Base-by-base conservation (phyloP, 1,140 invertebrate species). In the Dinoponera quadriceps region DNA sequence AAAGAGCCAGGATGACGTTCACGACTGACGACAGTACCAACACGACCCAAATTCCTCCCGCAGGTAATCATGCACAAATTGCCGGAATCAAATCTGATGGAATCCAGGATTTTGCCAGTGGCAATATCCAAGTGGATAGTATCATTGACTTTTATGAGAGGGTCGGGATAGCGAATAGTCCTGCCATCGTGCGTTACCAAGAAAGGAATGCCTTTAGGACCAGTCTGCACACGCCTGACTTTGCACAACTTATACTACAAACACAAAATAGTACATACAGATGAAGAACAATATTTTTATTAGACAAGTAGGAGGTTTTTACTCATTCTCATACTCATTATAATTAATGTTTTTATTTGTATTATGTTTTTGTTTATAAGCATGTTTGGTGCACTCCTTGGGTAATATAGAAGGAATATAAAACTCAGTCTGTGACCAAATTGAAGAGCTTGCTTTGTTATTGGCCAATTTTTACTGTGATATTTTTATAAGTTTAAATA, bases 131-230 rank as follows among this genome's bases (percentile, higher is more conserved):
- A 94, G 93, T 99, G 98, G 91, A 99, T 97, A 57, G 99, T 98
- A 94, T 99, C 99, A 92, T 99, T 98, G 33, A 98, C 98, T 94
- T 99, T 99, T 92, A 99, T 97, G 80, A 98, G 94, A 14, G 99
- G 99, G 95, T 99, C 99, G n/a, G 99, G 99, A 94, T 99, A 99
- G 86, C 99, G 97, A 92, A 99, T 98, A 62, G 99, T 99, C 90
- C 99, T 96, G 16, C 98, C 99, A 94, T 99, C 99, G 91, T 99
- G 98, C 65, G 99, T 99, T n/a, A 98, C 97, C 85, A 99, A 94
- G 95, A 97, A 99, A 82, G 99, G 99, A 87, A 99, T 97, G 85
- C 98, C 98, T 95, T 99, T 99, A 60, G 98, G 97, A 25, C 98
- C 99, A 90, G 97, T 97, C 89, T 97, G 96, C 27, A 98, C 97